Evolutionary conservation across 2,888 invertebrate genomes (phyloP).

Genomic region (Bugulina stolonifera): DNA sequence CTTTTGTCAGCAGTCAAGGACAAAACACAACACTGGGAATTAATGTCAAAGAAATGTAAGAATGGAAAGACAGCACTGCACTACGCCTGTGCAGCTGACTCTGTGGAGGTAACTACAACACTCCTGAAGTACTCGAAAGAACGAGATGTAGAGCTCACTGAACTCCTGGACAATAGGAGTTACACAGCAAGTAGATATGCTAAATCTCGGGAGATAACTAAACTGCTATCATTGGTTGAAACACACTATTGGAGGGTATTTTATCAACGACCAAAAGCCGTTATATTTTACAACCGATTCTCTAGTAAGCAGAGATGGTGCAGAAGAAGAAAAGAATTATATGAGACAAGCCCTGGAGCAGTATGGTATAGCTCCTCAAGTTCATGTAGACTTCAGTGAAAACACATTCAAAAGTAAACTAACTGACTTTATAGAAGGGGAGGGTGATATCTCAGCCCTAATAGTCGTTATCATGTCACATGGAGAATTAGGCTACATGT

Average conservation of each 20-base stretch:
- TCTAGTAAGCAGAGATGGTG: neutral
- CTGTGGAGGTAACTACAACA: neutral
- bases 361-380: neutral
- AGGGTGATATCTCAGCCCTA: neutral
- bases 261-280: neutral
- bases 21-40: neutral
- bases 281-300: constrained; percentile 14
- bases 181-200: neutral
- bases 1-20: neutral
- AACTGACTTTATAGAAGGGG: neutral
- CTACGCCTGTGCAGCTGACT: neutral
- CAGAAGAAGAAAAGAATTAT: constrained; percentile 5
- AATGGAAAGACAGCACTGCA: neutral
- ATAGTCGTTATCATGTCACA: constrained; percentile 6
- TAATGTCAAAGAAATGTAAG: neutral
- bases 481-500: neutral
- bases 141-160: neutral
- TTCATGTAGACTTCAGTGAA: neutral
- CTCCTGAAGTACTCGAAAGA: neutral
- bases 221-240: neutral
- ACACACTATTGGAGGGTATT: constrained; percentile 7
- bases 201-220: neutral
- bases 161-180: neutral
- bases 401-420: neutral
- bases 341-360: neutral